Conservation (phyloP, 92 coral and sea anemone species). For the Heliopora coerulea region DNA sequence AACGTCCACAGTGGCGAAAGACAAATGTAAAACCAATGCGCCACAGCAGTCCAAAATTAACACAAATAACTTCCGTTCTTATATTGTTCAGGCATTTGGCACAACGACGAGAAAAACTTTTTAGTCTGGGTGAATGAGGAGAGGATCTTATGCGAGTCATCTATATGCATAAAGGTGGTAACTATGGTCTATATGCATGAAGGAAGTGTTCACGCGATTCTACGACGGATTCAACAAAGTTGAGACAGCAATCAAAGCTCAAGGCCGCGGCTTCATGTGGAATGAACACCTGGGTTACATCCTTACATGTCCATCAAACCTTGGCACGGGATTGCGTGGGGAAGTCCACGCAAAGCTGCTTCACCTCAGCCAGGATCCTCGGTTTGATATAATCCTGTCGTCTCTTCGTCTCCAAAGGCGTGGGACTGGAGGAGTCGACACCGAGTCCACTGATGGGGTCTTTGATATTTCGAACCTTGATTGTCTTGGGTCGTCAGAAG, state of each 20-base stretch:
- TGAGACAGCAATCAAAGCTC: constrained; percentile 74
- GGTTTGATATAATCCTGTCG: constrained; percentile 60
- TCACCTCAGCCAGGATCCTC: constrained; percentile 59
- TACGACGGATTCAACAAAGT: constrained; percentile 79
- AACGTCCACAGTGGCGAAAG: too few species aligned
- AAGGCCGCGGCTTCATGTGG: constrained; percentile 92
- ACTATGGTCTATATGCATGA: too few species aligned
- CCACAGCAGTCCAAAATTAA: too few species aligned
- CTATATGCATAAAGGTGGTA: constrained; percentile 88
- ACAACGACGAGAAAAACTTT: constrained; percentile 84
- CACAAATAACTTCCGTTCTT: background rate
- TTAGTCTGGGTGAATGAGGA: constrained; percentile 89
- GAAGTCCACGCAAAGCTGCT: constrained; percentile 88
- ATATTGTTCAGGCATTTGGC: constrained; percentile 60
- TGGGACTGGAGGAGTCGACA: constrained; percentile 91
- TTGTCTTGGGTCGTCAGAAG: constrained; percentile 81
- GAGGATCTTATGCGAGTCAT: constrained; percentile 91
- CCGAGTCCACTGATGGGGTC: constrained; percentile 71
- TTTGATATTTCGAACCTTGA: constrained; percentile 87
- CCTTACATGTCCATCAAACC: constrained; percentile 87
- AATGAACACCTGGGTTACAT: constrained; percentile 78
- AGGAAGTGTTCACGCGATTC: constrained; percentile 76
- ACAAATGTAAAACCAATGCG: too few species aligned
- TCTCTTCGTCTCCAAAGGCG: constrained; percentile 80
- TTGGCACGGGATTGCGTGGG: constrained; percentile 84